Evolutionary conservation across 1,140 invertebrate species (phyloP).

Genomic region (Zaprionus davidi): DNA sequence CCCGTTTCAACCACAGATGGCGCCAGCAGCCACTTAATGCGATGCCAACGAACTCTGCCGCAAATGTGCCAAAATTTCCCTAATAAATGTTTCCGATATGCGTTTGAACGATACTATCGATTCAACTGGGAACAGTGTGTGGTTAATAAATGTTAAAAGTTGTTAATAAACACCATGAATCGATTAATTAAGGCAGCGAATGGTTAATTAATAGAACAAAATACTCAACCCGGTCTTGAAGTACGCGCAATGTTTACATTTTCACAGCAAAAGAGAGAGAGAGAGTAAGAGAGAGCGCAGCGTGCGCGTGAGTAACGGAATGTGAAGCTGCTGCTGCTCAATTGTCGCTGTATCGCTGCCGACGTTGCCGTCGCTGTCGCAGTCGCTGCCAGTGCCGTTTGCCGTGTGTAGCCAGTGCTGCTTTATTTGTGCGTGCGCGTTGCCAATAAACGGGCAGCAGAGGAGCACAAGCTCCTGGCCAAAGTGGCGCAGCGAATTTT

Average conservation of each 20-base stretch:
- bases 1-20: not conserved
- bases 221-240: not conserved
- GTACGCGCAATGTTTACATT: conserved; percentile 31
- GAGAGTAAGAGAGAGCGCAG: not conserved
- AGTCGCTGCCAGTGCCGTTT: conserved; percentile 22
- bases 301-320: conserved; percentile 18
- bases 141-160: not conserved
- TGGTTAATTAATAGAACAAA: conserved; percentile 2
- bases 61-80: not conserved
- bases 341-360: conserved; percentile 32
- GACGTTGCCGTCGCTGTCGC: conserved; percentile 30
- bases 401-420: conserved; percentile 20
- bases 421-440: conserved; percentile 78
- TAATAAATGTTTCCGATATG: not conserved
- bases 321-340: conserved; percentile 11
- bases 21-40: not conserved
- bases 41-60: not conserved
- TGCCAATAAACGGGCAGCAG: conserved; percentile 78
- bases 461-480: conserved; percentile 60
- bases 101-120: conserved; percentile 8
- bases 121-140: not conserved
- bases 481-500: conserved; percentile 54
- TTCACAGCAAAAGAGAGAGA: conserved; percentile 15
- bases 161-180: not conserved
- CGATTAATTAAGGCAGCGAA: not conserved